Conservation (phyloP, 2,113 vertebrate species). For the Paramisgurnus dabryanus region DNA sequence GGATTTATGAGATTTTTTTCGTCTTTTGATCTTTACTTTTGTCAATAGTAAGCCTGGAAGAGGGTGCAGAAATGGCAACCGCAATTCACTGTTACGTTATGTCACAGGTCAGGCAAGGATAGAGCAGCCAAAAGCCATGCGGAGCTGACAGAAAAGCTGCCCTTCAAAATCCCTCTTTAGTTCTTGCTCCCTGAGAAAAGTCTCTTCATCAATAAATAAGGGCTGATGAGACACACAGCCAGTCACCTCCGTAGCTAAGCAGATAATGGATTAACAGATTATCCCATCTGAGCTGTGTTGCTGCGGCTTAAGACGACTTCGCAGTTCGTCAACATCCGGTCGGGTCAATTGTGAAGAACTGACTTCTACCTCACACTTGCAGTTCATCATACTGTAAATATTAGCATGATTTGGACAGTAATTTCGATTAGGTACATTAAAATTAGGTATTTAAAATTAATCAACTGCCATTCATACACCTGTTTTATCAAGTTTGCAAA, state of each 20-base stretch:
- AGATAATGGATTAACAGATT: conserved; percentile 72
- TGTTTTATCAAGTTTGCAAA: too few species aligned
- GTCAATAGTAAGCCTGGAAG: conserved; percentile 4
- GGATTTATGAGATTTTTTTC: conserved; percentile 15
- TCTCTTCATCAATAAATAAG: conserved; percentile 65
- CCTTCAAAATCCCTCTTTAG: conserved; percentile 34
- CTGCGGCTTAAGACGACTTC: conserved; percentile 65
- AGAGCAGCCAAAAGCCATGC: neutral
- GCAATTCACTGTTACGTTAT: neutral
- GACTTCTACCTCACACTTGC: neutral
- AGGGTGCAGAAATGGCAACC: neutral
- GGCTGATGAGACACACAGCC: conserved; percentile 46
- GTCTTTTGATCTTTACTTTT: conserved; percentile 8
- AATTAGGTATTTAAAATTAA: too few species aligned
- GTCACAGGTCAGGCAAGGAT: conserved; percentile 18
- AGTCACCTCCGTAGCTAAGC: conserved; percentile 64
- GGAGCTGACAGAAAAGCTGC: conserved; percentile 12
- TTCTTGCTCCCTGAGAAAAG: conserved; percentile 46
- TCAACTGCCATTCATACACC: too few species aligned
- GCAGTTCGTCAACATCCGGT: conserved; percentile 49
- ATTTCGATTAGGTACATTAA: too few species aligned
- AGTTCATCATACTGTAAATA: too few species aligned
- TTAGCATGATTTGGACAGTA: too few species aligned
- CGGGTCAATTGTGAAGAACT: conserved; percentile 12
- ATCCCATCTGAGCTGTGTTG: conserved; percentile 70